phyloP scores from a whole-genome alignment of 1,140 invertebrate genomes.

The Spodoptera litura region DNA sequence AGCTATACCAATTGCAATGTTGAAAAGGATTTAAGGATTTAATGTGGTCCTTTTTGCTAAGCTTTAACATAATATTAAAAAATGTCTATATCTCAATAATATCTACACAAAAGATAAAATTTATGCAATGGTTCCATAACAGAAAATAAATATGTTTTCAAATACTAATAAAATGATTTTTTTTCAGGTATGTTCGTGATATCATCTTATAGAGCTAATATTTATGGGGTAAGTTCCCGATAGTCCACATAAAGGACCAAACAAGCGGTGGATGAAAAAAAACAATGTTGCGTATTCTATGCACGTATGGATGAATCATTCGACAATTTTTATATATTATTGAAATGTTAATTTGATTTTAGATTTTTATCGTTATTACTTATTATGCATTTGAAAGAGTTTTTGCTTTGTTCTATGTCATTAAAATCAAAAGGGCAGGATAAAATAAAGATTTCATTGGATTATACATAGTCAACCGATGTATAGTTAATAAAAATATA shows the following conservation, averaged over 20 bases:
- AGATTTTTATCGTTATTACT: slow-evolving; percentile 19
- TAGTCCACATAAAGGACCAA: neutral
- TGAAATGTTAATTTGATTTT: slow-evolving; percentile 14
- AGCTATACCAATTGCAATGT: too few species aligned
- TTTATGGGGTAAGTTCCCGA: slow-evolving; percentile 44
- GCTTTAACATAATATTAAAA: neutral
- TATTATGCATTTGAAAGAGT: neutral
- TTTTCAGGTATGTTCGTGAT: slow-evolving; percentile 61
- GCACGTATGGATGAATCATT: slow-evolving; percentile 11
- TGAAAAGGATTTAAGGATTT: too few species aligned
- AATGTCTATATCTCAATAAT: neutral
- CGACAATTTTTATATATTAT: slow-evolving; percentile 11
- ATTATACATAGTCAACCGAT: too few species aligned
- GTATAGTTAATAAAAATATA: too few species aligned
- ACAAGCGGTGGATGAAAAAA: slow-evolving; percentile 2
- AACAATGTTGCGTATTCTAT: slow-evolving; percentile 27
- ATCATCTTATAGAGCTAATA: slow-evolving; percentile 48
- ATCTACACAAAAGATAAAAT: neutral
- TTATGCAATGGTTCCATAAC: slow-evolving; percentile 1
- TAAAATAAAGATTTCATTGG: too few species aligned
- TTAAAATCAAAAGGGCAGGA: too few species aligned
- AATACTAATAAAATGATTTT: slow-evolving; percentile 37
- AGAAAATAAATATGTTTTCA: slow-evolving; percentile 1
- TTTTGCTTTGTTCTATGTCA: neutral
- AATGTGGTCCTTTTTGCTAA: neutral